These are phyloP conservation scores for Drosophila melanica DNA, from an alignment of 1,140 invertebrate species.

Conservation along the genomic window DNA sequence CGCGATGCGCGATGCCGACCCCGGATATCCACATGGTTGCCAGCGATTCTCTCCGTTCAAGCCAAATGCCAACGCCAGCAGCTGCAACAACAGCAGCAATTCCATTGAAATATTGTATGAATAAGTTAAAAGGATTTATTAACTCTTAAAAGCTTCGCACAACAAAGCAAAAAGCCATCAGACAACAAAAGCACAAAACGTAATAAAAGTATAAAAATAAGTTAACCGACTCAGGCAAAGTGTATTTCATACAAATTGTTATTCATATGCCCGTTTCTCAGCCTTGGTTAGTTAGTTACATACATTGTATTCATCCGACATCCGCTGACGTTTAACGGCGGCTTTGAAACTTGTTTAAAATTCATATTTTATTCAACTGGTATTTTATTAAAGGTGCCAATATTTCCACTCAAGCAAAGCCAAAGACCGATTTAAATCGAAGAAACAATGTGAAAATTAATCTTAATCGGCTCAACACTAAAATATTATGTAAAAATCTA, in stretches of 20 bases:
- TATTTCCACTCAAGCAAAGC: too few species aligned
- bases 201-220: slow-evolving; percentile 27
- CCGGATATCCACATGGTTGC: slow-evolving; percentile 59
- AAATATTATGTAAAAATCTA: too few species aligned
- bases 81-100: slow-evolving; percentile 31
- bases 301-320: background rate
- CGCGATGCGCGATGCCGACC: slow-evolving; percentile 23
- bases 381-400: too few species aligned
- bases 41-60: slow-evolving; percentile 56
- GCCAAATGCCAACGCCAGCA: slow-evolving; percentile 27
- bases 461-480: too few species aligned
- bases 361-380: background rate
- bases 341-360: background rate
- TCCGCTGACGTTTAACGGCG: background rate
- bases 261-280: slow-evolving; percentile 4
- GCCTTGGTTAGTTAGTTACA: background rate
- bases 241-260: slow-evolving; percentile 24
- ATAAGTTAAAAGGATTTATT: slow-evolving; percentile 82
- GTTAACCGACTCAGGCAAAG: slow-evolving; percentile 25
- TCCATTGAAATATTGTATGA: slow-evolving; percentile 78
- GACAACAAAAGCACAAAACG: slow-evolving; percentile 31
- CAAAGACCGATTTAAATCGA: too few species aligned
- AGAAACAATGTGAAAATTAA: too few species aligned
- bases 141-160: slow-evolving; percentile 79
- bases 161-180: slow-evolving; percentile 69